These are phyloP conservation scores for Petrocephalus microphthalmus DNA, from an alignment of 2,113 vertebrate species.

Conservation along the genomic window DNA sequence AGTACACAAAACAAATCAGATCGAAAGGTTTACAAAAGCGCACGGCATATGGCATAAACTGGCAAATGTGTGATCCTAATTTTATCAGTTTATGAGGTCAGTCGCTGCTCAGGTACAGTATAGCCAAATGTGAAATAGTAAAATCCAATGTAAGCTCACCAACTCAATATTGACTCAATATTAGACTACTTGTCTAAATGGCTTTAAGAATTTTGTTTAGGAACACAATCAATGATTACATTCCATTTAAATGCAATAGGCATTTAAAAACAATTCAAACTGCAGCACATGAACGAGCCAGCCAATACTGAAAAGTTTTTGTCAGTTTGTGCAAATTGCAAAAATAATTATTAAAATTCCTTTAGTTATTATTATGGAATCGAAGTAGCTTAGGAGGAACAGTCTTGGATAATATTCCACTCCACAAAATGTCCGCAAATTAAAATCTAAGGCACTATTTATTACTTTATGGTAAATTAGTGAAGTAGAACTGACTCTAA, in stretches of 20 bases:
- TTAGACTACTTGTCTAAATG: not conserved
- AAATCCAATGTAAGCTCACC: not conserved
- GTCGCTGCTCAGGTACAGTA: not conserved
- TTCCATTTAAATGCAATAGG: not conserved
- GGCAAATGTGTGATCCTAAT: not conserved
- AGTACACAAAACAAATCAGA: not conserved
- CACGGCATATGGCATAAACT: not conserved
- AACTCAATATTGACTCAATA: not conserved
- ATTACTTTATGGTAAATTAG: not conserved
- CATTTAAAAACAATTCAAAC: slow-evolving; percentile 3
- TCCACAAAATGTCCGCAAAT: slow-evolving; percentile 3
- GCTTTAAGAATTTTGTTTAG: not conserved
- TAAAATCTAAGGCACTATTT: slow-evolving; percentile 1
- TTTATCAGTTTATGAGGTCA: not conserved
- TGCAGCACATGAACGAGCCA: not conserved
- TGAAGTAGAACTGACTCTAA: not conserved
- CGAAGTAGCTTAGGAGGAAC: not conserved
- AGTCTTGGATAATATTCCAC: not conserved
- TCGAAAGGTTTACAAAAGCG: not conserved
- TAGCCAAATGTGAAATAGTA: not conserved
- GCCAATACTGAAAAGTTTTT: not conserved
- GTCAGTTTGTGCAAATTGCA: slow-evolving; percentile 6
- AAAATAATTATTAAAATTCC: not conserved
- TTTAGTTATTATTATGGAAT: not conserved
- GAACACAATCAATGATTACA: not conserved